Conservation (phyloP, 1,140 invertebrate species). For the Oncopeltus fasciatus region DNA sequence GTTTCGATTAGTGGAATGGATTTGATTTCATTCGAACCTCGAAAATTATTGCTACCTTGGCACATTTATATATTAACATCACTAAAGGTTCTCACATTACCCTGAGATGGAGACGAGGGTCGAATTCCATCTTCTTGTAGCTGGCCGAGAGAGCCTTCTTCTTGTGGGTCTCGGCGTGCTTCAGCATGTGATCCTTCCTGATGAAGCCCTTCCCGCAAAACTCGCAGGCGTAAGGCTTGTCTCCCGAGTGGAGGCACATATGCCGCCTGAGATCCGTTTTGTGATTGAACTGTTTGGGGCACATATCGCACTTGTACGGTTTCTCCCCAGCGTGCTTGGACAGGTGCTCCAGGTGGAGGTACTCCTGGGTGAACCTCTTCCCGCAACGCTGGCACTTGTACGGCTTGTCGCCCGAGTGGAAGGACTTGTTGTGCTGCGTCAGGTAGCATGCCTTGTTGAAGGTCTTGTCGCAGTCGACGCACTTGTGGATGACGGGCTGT, state of each 20-base stretch:
- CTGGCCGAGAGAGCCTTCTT: conserved; percentile 27
- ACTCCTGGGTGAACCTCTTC: conserved; percentile 58
- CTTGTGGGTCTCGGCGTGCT: conserved; percentile 75
- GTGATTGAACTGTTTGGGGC: conserved; percentile 79
- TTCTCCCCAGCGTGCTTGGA: conserved; percentile 68
- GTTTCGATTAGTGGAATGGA: neutral
- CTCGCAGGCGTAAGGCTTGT: conserved; percentile 64
- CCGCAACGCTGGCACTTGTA: conserved; percentile 72
- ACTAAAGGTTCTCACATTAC: neutral
- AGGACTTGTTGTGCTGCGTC: conserved; percentile 79
- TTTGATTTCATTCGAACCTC: neutral
- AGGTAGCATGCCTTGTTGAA: conserved; percentile 78
- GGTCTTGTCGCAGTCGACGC: conserved; percentile 65
- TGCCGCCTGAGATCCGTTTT: conserved; percentile 83
- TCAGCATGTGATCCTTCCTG: conserved; percentile 87
- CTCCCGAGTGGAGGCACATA: conserved; percentile 59
- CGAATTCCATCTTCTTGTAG: neutral
- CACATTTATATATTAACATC: neutral
- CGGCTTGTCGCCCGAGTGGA: conserved; percentile 71
- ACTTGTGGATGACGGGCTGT: conserved; percentile 36
- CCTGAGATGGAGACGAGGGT: neutral
- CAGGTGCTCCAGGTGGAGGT: conserved; percentile 50
- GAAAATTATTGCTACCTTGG: neutral
- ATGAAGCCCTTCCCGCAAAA: conserved; percentile 76
- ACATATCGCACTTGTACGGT: conserved; percentile 74